Conservation (phyloP, 1,140 invertebrate species). For the Gonatopus flavifemur region DNA sequence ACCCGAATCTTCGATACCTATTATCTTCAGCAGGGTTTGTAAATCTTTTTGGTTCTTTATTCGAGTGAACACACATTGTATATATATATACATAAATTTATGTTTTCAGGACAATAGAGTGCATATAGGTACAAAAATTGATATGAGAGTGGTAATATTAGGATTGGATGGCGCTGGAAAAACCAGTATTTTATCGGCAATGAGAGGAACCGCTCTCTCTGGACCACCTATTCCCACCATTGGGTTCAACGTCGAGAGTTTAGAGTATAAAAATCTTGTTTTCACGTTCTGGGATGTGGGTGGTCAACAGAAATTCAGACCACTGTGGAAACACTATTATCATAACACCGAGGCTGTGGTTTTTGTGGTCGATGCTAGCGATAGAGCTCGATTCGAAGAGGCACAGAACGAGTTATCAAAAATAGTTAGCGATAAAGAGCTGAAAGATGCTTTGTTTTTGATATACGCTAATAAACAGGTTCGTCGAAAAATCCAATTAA, state of each 20-base stretch:
- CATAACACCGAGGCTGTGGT: conserved; percentile 62
- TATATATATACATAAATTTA: not conserved
- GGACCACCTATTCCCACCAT: conserved; percentile 58
- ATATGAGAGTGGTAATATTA: conserved; percentile 65
- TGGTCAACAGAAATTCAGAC: conserved; percentile 63
- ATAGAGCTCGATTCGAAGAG: conserved; percentile 57
- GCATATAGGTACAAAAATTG: conserved; percentile 68
- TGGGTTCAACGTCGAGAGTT: conserved; percentile 66
- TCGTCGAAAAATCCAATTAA: conserved; percentile 6
- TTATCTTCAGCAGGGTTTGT: conserved; percentile 66
- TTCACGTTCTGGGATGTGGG: conserved; percentile 67
- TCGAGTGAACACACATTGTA: too few relatives aligned
- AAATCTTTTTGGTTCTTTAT: not conserved
- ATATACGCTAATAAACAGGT: conserved; percentile 65
- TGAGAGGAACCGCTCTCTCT: conserved; percentile 59
- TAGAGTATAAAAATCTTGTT: conserved; percentile 64
- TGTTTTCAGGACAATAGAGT: conserved; percentile 64
- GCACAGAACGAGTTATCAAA: conserved; percentile 60
- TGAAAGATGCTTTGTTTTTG: conserved; percentile 60
- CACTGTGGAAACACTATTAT: conserved; percentile 65
- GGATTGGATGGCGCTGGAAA: conserved; percentile 64
- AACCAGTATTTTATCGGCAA: conserved; percentile 66
- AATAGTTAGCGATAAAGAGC: conserved; percentile 58
- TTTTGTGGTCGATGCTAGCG: conserved; percentile 62
- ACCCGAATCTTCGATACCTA: conserved; percentile 64